Percentiles rank a stretch among this genome's conserved stretches.
Conservation (phyloP, 2,797 vertebrate species). For the Triplophysa yarkandensis region DNA sequence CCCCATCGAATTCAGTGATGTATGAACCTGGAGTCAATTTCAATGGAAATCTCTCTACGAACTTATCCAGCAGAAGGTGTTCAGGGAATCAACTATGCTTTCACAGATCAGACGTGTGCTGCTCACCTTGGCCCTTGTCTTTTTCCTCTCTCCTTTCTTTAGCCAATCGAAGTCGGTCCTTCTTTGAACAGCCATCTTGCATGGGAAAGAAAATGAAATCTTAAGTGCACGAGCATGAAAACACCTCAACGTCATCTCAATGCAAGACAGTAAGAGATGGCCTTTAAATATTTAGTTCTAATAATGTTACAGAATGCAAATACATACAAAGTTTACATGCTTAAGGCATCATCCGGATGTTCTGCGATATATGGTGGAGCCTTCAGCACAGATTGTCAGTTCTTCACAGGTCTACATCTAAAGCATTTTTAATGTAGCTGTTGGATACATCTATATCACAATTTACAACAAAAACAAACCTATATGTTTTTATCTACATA, state of each 20-base stretch:
- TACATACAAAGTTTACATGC: conserved; percentile 35
- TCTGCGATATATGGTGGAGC: not conserved
- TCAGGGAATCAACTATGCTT: conserved; percentile 3
- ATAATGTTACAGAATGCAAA: conserved; percentile 60
- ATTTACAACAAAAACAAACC: not conserved
- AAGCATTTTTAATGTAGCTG: conserved; percentile 4
- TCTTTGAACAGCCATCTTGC: conserved; percentile 54
- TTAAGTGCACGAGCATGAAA: conserved; percentile 1
- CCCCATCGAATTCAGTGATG: conserved; percentile 25
- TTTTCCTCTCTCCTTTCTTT: conserved; percentile 60
- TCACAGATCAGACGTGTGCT: not conserved
- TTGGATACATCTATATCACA: not conserved
- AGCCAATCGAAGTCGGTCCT: conserved; percentile 49
- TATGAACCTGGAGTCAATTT: conserved; percentile 27
- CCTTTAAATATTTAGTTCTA: conserved; percentile 25
- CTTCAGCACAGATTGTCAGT: conserved; percentile 24
- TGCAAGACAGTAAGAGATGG: not conserved
- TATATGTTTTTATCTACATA: not conserved
- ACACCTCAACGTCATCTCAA: conserved; percentile 1
- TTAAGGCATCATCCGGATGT: conserved; percentile 17
- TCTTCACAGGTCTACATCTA: not conserved
- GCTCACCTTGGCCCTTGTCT: conserved; percentile 64
- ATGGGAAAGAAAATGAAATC: not conserved
- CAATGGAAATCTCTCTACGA: conserved; percentile 24
- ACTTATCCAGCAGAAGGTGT: conserved; percentile 7